phyloP scores from a whole-genome alignment of 53 echinoderm and acorn worm genomes.

The Paracentrotus lividus region DNA sequence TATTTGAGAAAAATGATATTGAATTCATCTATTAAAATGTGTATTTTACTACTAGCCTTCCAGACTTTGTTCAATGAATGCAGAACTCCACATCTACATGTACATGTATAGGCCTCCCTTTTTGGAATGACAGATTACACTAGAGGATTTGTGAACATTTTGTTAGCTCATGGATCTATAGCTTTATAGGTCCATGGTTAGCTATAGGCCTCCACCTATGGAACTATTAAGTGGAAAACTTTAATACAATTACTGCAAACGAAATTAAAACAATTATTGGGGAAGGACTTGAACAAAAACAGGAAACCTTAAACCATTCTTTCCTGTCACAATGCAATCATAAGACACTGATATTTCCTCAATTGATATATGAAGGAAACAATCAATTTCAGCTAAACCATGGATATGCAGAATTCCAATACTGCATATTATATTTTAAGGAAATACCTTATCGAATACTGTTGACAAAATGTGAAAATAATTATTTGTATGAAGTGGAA shows the following conservation, averaged over 20 bases:
- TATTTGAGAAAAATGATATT: neutral
- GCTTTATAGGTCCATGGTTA: no score
- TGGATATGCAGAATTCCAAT: neutral
- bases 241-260: no score
- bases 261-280: no score
- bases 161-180: neutral
- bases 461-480: no score
- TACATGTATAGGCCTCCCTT: no score
- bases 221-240: no score
- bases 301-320: neutral
- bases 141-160: neutral
- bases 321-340: neutral
- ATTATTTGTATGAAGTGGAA: neutral
- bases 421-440: neutral
- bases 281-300: neutral
- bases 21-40: neutral
- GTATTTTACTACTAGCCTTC: neutral
- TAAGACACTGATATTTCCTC: constrained; percentile 12
- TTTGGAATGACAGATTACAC: no score
- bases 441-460: neutral
- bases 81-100: no score
- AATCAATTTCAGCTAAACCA: neutral
- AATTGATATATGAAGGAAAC: constrained; percentile 11
- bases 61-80: neutral
- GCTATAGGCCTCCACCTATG: neutral